Evolutionary conservation across 2,797 vertebrate genomes (phyloP), one percentile per base, ranked within the genome.

Genomic region (Hydrocynus forskahlii): DNA sequence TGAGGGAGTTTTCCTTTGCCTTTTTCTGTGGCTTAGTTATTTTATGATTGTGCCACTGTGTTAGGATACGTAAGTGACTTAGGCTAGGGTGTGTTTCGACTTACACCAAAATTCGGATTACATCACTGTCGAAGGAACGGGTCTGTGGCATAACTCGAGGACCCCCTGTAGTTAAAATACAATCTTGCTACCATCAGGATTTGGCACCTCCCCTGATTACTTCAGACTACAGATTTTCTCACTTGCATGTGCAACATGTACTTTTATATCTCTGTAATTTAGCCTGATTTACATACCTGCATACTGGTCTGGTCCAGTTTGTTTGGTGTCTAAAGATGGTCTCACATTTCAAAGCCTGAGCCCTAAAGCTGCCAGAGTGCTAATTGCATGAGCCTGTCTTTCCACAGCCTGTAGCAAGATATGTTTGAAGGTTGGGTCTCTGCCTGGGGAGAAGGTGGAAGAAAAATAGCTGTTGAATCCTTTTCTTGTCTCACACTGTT

Each of bases 311-410:
- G 16, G 59, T 64, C 48, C 1, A 3, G 29, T 29, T 48, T 73
- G 21, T 21, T 84, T 55, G 63, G 85, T 64, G 67, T 55, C 35
- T 54, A 71, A 55, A 19, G 75, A 81, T 88, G 85, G 86, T 85
- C 85, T 85, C 79, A 48, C 45, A 80, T 87, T 90, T 91, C 83
- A 89, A 85, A 86, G 80, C 2, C 40, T 59, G 25, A 79, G 72
- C 70, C 83, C 74, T 83, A 50, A 45, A 10, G 52, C 16, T 81
- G 54, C 54, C 48, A 14, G 2, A 69, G 63, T 40, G 6, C 14
- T 81, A 85, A 85, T 85, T 88, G 67, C 57, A 70, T 76, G 43
- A 13, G 17, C 21, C 81, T 71, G 63, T 80, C 55, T 55, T 72
- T 29, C 48, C 35, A 45, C 16, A 81, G 74, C 75, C 81, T 68